A percentile compares a stretch with the other conserved stretches of the same genome.
These are phyloP conservation scores for Halcyon smyrnensis DNA, from an alignment of 2,797 vertebrate genomes.

Conservation along the genomic window DNA sequence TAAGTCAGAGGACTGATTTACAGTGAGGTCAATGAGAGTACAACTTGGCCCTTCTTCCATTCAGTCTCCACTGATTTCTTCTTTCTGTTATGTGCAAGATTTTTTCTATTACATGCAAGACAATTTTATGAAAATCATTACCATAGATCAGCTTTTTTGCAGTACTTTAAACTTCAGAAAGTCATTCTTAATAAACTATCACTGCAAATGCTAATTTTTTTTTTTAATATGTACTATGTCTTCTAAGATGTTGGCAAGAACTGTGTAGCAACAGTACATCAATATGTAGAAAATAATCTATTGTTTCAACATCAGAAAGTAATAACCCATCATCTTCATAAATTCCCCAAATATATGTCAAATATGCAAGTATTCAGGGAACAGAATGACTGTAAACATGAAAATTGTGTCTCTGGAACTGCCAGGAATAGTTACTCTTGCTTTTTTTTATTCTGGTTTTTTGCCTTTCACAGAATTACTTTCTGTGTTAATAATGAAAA, in stretches of 20 bases:
- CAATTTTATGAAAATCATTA: neutral
- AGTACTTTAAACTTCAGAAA: neutral
- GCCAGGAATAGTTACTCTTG: neutral
- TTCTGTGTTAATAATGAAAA: neutral
- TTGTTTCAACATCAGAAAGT: neutral
- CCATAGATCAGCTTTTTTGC: neutral
- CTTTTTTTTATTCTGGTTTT: neutral
- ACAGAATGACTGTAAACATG: neutral
- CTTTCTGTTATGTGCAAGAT: neutral
- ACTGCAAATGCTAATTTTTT: neutral
- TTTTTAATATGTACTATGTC: neutral
- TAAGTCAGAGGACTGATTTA: neutral
- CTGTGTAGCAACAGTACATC: neutral
- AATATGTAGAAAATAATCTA: neutral
- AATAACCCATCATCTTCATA: neutral
- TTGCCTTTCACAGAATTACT: too few relatives aligned
- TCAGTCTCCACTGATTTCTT: neutral
- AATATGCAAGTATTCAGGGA: neutral
- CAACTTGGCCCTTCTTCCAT: neutral
- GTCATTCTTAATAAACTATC: neutral
- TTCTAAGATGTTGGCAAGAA: neutral
- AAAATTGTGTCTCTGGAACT: neutral
- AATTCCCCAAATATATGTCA: neutral
- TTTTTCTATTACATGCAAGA: neutral
- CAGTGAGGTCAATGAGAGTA: neutral